These are phyloP conservation scores for Turnix velox DNA, from an alignment of 2,113 vertebrate genomes.

Conservation along the genomic window DNA sequence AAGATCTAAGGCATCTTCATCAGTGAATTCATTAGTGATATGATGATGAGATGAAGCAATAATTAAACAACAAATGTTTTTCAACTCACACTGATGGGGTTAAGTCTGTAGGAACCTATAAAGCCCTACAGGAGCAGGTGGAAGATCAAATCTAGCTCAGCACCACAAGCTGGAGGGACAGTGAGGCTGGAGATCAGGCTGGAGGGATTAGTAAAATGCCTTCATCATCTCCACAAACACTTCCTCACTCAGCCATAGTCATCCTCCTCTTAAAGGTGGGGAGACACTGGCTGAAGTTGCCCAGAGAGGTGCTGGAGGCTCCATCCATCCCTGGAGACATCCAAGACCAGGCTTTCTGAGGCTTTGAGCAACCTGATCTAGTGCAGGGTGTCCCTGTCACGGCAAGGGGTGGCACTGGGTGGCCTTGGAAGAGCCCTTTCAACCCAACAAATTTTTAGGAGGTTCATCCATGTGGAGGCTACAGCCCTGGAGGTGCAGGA, in stretches of 20 bases:
- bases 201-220: not conserved
- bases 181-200: not conserved
- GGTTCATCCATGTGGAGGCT: not conserved
- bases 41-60: not conserved
- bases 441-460: no score
- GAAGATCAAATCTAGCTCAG: not conserved
- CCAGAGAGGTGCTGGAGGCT: no score
- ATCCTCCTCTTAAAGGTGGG: no score
- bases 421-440: no score
- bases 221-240: not conserved
- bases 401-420: no score
- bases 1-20: rapidly evolving
- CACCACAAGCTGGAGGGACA: not conserved
- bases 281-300: rapidly evolving
- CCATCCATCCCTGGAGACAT: no score
- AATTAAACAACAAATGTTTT: not conserved
- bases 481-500: not conserved
- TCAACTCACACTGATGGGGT: rapidly evolving
- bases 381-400: no score
- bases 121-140: not conserved
- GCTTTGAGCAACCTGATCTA: no score
- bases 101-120: rapidly evolving
- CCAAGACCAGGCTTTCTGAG: no score
- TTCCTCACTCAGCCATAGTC: not conserved
- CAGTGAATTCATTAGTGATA: not conserved